Conservation (phyloP, 2,113 vertebrate genomes). For the Harpagus bidentatus region DNA sequence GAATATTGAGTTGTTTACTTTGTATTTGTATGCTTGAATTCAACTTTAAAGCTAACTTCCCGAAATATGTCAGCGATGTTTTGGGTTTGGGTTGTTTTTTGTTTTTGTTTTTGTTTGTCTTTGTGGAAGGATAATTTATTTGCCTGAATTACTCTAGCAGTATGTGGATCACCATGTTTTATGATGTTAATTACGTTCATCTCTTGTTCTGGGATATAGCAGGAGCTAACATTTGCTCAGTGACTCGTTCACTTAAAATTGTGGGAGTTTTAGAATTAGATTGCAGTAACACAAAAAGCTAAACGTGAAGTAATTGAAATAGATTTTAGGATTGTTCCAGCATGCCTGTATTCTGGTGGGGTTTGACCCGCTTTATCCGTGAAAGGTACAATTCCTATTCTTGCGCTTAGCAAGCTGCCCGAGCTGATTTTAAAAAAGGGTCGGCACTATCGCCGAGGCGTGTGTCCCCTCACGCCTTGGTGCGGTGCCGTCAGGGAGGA, state of each 20-base stretch:
- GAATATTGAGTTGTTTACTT: not conserved
- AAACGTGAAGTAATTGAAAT: not conserved
- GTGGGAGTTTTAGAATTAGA: not conserved
- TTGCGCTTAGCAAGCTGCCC: not conserved
- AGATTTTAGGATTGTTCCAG: not conserved
- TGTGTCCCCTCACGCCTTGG: not conserved
- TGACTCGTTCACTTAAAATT: not conserved
- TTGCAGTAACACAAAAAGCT: not conserved
- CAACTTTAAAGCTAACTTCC: not conserved
- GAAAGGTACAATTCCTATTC: rapidly evolving
- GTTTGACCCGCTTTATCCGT: not conserved
- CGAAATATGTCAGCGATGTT: not conserved
- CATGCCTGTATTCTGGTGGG: not conserved
- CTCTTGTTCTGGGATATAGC: not conserved
- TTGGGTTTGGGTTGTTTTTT: too few relatives aligned
- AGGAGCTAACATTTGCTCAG: not conserved
- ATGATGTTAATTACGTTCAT: not conserved
- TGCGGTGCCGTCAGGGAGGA: too few relatives aligned
- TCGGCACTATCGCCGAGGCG: rapidly evolving
- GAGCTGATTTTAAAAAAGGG: rapidly evolving
- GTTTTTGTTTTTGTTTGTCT: not conserved
- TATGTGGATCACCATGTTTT: not conserved
- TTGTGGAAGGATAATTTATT: not conserved
- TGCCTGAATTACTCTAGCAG: not conserved
- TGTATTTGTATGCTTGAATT: not conserved